Conservation (phyloP, 2,888 invertebrate genomes). For the Pterobdella sp. region DNA sequence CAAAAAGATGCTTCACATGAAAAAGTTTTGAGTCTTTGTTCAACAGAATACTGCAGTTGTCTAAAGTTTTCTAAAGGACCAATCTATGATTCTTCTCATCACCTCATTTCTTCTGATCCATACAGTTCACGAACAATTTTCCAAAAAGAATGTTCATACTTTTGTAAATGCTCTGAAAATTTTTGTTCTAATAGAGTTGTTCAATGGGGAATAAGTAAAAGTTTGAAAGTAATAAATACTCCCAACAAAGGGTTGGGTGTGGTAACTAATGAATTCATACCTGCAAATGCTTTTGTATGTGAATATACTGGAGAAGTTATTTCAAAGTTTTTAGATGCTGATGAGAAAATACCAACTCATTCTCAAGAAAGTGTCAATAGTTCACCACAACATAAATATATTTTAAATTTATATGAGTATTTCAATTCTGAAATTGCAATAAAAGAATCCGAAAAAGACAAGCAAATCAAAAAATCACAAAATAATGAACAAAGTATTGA, state of each 20-base stretch:
- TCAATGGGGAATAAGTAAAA: conserved; percentile 14
- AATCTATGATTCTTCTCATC: background rate
- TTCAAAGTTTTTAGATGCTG: background rate
- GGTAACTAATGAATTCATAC: conserved; percentile 8
- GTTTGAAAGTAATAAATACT: conserved; percentile 19
- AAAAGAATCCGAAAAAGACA: background rate
- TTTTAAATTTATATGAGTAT: conserved; percentile 12
- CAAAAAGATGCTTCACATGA: too few species aligned
- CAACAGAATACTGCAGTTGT: background rate
- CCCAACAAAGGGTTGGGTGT: conserved; percentile 25
- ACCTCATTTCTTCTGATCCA: conserved; percentile 12
- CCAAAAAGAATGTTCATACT: conserved; percentile 4
- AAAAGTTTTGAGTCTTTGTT: too few species aligned
- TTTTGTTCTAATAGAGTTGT: conserved; percentile 9
- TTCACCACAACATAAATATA: conserved; percentile 13
- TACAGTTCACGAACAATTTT: conserved; percentile 3
- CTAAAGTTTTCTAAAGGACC: background rate
- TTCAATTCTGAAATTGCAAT: background rate
- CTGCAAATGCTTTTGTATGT: conserved; percentile 19
- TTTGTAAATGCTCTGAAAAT: conserved; percentile 17
- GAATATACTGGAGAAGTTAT: conserved; percentile 22
- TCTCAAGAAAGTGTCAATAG: background rate
- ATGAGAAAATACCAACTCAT: too few species aligned
- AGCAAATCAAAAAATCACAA: background rate
- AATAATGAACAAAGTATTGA: background rate